Conservation (phyloP, 2,888 invertebrate species). For the Alloscopus bannaensis region DNA sequence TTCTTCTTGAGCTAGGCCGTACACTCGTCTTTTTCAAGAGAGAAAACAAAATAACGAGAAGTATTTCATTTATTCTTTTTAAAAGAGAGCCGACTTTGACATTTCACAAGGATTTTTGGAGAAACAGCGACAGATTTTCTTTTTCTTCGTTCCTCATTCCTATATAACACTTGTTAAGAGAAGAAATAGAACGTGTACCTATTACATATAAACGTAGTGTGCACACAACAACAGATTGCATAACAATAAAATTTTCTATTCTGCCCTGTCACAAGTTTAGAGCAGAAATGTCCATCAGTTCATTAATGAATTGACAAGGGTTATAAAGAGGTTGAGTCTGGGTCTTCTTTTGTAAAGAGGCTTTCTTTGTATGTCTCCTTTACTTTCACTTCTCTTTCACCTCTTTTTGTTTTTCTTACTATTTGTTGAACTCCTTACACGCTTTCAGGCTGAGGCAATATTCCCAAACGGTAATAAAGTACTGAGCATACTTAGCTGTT, state of each 20-base stretch:
- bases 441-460: slow-evolving; percentile 1
- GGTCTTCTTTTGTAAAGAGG: background rate
- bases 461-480: slow-evolving; percentile 24
- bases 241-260: slow-evolving; percentile 17
- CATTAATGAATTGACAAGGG: slow-evolving; percentile 25
- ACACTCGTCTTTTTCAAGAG: no score
- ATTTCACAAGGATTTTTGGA: no score
- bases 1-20: no score
- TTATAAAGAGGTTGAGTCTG: background rate
- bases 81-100: no score
- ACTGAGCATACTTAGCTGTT: no score
- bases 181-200: no score
- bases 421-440: slow-evolving; percentile 3
- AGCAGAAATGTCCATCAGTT: slow-evolving; percentile 5
- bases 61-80: no score
- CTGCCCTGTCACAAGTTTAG: background rate
- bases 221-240: background rate
- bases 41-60: no score
- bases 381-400: background rate
- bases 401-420: background rate
- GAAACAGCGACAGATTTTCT: no score
- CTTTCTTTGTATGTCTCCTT: background rate
- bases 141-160: no score
- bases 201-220: no score
- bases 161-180: no score